Conservation (phyloP, 2,113 vertebrate genomes). For the Rhea americana region DNA sequence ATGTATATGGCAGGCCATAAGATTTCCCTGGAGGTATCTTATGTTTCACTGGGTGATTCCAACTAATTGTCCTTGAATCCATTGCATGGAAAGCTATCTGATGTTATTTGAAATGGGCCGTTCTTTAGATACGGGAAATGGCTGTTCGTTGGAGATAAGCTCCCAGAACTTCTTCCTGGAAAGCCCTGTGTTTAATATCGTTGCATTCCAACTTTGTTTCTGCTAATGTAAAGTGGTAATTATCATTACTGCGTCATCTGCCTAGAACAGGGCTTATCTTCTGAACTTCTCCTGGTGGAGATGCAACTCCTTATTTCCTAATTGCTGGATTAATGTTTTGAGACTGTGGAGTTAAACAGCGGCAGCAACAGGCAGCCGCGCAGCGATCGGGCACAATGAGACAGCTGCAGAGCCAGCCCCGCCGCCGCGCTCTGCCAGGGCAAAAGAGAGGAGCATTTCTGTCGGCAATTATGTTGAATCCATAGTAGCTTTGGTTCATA, state of each 20-base stretch:
- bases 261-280: background rate
- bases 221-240: background rate
- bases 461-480: background rate
- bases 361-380: background rate
- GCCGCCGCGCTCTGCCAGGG: background rate
- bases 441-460: background rate
- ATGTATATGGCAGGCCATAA: background rate
- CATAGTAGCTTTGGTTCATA: rapidly evolving
- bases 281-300: background rate
- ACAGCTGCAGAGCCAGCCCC: background rate
- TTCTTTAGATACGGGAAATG: background rate
- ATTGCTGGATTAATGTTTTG: background rate
- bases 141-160: rapidly evolving
- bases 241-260: background rate
- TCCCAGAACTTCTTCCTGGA: background rate
- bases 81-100: background rate
- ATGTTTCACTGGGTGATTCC: background rate
- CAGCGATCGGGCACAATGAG: background rate
- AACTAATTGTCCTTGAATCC: constrained; percentile 24
- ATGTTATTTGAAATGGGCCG: background rate
- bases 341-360: background rate
- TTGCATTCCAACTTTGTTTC: background rate
- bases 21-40: background rate
- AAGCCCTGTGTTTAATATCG: rapidly evolving
- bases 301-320: rapidly evolving